Conservation (phyloP, 2,797 vertebrate species). For the Pseudochaenichthys georgianus region DNA sequence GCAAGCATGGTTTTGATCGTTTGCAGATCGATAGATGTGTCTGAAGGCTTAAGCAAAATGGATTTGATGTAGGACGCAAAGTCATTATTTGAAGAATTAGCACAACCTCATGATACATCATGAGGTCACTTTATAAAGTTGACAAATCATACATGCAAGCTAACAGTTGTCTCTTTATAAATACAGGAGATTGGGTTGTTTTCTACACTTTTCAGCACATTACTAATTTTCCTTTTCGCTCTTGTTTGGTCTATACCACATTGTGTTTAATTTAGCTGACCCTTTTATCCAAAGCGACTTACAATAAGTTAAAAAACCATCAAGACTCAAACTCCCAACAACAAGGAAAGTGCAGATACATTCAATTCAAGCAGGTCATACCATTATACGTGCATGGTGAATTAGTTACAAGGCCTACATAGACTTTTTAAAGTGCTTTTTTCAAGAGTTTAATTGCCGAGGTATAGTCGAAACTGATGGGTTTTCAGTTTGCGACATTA, state of each 20-base stretch:
- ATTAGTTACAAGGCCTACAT: no score
- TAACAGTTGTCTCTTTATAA: neutral
- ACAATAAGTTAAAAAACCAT: no score
- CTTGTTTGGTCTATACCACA: neutral
- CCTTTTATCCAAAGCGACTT: no score
- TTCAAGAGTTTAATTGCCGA: no score
- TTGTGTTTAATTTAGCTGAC: no score
- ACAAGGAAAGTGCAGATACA: no score
- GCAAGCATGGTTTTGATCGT: neutral
- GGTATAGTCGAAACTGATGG: no score
- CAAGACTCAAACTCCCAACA: no score
- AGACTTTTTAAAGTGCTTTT: no score
- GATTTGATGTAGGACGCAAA: neutral
- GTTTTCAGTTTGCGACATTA: no score
- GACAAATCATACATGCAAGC: neutral
- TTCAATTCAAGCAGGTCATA: no score
- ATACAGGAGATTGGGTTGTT: neutral
- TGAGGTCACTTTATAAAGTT: neutral
- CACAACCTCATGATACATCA: neutral
- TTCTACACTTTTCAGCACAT: neutral
- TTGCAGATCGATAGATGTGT: constrained; percentile 3
- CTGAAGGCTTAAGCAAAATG: neutral
- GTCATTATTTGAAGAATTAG: neutral
- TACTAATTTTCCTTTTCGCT: neutral
- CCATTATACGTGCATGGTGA: no score